Conservation (phyloP, 2,113 vertebrate genomes). For the Nothobranchius furzeri region DNA sequence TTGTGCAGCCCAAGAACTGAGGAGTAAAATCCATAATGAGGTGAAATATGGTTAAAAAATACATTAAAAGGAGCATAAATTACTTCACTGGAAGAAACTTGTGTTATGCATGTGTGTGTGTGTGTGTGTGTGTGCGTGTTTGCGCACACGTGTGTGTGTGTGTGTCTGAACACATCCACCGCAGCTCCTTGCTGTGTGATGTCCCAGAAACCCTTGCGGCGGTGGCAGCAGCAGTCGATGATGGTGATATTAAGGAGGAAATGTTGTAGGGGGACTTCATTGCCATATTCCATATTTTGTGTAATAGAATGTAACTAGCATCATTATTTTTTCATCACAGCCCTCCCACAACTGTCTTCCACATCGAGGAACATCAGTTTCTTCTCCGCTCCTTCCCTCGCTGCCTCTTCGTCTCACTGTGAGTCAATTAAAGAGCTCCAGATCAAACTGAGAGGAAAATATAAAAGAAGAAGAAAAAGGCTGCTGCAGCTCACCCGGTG, state of each 20-base stretch:
- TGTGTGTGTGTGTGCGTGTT: constrained; percentile 13
- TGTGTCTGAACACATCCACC: background rate
- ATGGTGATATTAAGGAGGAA: constrained; percentile 60
- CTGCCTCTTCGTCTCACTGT: constrained; percentile 33
- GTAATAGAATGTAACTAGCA: constrained; percentile 71
- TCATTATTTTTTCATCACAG: constrained; percentile 76
- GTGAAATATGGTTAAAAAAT: constrained; percentile 63
- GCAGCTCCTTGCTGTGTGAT: constrained; percentile 21
- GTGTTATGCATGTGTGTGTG: constrained; percentile 4
- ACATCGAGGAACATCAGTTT: constrained; percentile 63
- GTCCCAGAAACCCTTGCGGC: constrained; percentile 52
- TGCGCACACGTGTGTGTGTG: too few species aligned
- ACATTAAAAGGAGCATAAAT: constrained; percentile 64
- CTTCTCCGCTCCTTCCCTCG: constrained; percentile 34
- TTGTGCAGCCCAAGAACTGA: constrained; percentile 13
- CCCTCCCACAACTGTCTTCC: constrained; percentile 63
- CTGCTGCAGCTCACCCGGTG: constrained; percentile 9
- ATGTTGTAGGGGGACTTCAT: constrained; percentile 41
- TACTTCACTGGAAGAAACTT: constrained; percentile 13
- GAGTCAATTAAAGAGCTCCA: constrained; percentile 62
- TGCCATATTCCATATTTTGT: constrained; percentile 50
- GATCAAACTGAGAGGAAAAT: constrained; percentile 34
- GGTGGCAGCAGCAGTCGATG: constrained; percentile 26
- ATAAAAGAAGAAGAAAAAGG: background rate
- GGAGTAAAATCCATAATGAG: constrained; percentile 52